Conservation (phyloP, 23 tunicate species). For the Styela plicata region DNA sequence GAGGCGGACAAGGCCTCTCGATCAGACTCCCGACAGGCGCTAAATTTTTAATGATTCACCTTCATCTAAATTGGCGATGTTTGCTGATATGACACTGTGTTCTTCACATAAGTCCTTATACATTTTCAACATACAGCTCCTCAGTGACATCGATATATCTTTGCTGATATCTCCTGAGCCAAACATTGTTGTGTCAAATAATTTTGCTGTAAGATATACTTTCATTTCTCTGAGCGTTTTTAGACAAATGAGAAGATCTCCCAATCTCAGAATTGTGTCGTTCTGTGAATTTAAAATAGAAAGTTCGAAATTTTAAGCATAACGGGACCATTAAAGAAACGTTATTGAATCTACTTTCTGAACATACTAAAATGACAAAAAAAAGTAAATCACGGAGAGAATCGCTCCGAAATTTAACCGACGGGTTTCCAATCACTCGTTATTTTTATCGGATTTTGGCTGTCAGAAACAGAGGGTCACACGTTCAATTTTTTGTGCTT, state of each 20-base stretch:
- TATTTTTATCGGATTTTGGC: too few relatives aligned
- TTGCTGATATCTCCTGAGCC: constrained; percentile 23
- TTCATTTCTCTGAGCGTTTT: constrained; percentile 13
- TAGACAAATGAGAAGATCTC: constrained; percentile 22
- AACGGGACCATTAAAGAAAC: too few relatives aligned
- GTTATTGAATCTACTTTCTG: too few relatives aligned
- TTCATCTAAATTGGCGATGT: neutral
- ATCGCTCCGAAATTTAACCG: too few relatives aligned
- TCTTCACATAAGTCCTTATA: constrained; percentile 1
- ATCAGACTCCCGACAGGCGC: too few relatives aligned
- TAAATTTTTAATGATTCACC: neutral
- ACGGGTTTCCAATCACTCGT: too few relatives aligned
- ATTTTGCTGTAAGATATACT: constrained; percentile 18
- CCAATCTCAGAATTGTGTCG: constrained; percentile 25
- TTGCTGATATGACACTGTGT: neutral
- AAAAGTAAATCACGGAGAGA: too few relatives aligned
- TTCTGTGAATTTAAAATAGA: neutral
- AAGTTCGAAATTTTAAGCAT: neutral
- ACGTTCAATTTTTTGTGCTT: too few relatives aligned
- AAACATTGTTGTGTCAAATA: constrained; percentile 24
- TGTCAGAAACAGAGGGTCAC: too few relatives aligned
- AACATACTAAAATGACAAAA: too few relatives aligned
- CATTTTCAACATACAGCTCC: neutral
- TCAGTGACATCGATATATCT: constrained; percentile 9
- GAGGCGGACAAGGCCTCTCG: too few relatives aligned